Conservation (phyloP, 2,113 vertebrate species). For the Silurus meridionalis region DNA sequence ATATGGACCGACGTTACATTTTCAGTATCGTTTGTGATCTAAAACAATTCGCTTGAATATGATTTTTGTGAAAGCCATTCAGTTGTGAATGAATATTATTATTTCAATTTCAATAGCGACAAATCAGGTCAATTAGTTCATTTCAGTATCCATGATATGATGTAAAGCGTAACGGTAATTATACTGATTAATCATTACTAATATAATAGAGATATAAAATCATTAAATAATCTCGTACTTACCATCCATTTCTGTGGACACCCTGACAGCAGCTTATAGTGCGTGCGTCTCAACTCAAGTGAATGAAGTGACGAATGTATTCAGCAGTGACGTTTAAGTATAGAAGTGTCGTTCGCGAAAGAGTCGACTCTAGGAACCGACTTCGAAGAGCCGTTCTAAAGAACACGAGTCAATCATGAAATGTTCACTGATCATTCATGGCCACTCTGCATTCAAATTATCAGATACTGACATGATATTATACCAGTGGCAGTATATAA, state of each 20-base stretch:
- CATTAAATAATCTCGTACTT: conserved; percentile 53
- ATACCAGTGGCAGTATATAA: too few relatives aligned
- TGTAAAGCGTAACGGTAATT: background rate
- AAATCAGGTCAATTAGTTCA: background rate
- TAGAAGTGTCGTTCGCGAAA: conserved; percentile 48
- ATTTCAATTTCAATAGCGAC: background rate
- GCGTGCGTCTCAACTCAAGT: conserved; percentile 1
- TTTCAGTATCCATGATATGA: background rate
- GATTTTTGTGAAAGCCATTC: background rate
- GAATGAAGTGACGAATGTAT: conserved; percentile 37
- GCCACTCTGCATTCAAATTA: too few relatives aligned
- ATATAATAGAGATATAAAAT: background rate
- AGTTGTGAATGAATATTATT: background rate
- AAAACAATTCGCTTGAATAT: background rate
- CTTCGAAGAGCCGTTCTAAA: background rate
- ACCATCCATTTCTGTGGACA: conserved; percentile 69
- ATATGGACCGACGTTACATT: background rate
- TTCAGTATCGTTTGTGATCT: background rate
- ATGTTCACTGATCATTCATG: background rate
- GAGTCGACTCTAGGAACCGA: background rate
- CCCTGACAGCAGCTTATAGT: conserved; percentile 13
- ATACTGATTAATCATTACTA: background rate
- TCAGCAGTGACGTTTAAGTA: background rate
- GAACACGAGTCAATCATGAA: background rate
- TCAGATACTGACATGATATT: too few relatives aligned